A percentile compares a stretch with the other conserved stretches of the same genome.
Conservation (phyloP, 1,140 invertebrate genomes). For the Formica exsecta region DNA sequence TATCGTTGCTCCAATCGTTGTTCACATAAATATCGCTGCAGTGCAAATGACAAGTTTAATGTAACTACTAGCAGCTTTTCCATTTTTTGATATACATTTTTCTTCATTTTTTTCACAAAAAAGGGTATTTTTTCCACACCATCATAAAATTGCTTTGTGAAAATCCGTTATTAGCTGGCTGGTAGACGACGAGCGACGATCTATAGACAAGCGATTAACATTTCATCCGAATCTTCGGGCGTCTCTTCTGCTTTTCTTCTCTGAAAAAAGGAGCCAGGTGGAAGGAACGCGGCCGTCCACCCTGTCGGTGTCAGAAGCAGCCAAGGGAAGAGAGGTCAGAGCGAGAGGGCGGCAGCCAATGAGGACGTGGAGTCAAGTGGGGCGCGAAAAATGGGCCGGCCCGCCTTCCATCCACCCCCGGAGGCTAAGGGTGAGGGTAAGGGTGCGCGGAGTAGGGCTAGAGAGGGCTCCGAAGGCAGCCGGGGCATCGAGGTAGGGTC, state of each 20-base stretch:
- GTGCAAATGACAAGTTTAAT: not conserved
- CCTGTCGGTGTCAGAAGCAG: conserved; percentile 66
- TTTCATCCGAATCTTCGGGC: conserved; percentile 29
- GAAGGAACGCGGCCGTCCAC: conserved; percentile 71
- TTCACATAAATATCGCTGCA: not conserved
- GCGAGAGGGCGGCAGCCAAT: conserved; percentile 83
- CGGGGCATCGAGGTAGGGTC: conserved; percentile 84
- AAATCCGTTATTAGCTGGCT: conserved; percentile 22
- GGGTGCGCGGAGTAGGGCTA: conserved; percentile 81
- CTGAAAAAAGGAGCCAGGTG: conserved; percentile 63
- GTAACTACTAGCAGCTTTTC: not conserved
- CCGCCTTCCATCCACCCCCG: conserved; percentile 82
- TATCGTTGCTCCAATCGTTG: not conserved
- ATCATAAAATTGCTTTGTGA: not conserved
- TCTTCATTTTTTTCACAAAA: not conserved
- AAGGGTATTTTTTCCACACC: no score
- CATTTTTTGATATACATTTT: not conserved
- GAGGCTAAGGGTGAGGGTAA: conserved; percentile 81
- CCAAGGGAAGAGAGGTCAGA: conserved; percentile 82
- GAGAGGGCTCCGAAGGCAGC: conserved; percentile 80
- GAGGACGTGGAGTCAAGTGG: conserved; percentile 83
- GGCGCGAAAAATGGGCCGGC: conserved; percentile 85
- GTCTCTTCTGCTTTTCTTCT: conserved; percentile 47
- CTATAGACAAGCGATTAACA: conserved; percentile 38
- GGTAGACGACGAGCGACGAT: not conserved